Evolutionary conservation across 1,140 invertebrate genomes (phyloP), one percentile per base, ranked within the genome.

Genomic region (Pachypsylla venusta): DNA sequence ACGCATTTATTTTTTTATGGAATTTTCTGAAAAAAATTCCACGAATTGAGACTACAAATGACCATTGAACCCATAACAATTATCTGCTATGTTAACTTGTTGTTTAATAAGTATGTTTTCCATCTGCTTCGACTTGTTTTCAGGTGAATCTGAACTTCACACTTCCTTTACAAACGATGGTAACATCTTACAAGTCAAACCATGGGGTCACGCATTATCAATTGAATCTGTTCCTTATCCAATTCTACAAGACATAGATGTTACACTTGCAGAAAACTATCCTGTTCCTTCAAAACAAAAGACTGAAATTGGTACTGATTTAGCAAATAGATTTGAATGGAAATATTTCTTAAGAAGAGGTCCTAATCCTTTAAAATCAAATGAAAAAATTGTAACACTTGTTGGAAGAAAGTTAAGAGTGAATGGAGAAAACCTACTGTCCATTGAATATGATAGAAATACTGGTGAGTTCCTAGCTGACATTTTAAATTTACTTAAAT

Each of bases 241-340:
- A 0, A 80, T 93, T 19, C 67, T 93, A 1, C 81, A 82, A 1
- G 89, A 92, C 67, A 83, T 88, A 40, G 85, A 88, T 66, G 84
- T 87, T 1, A 76, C 90, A 1, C 67, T 92, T 0, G 87, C 85
- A 1, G 88, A 93, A 70, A 90, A 85, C 64, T 92, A 93, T 67
- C 90, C 90, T 0, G 84, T 93, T 1, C 89, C 90, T 1, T 86
- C 87, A 1, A 90, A 90, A 68, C 89, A 94, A 69, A 81, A 83
- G 63, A 89, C 85, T 0, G 88, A 92, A 71, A 83, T 93, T 25
- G 86, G 85, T 14, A 87, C 88, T 0, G 90, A 94, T 67, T 73
- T 94, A 22, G 87, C 92, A 0, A 96, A 96, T 68, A 77, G 89
- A 60, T 89, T 97, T 62, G 92, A 96, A 73, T 97, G 93, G 93